Evolutionary conservation across 2,797 vertebrate species (phyloP), one percentile per base, ranked within the genome.

Genomic region (Austrolebias charrua): DNA sequence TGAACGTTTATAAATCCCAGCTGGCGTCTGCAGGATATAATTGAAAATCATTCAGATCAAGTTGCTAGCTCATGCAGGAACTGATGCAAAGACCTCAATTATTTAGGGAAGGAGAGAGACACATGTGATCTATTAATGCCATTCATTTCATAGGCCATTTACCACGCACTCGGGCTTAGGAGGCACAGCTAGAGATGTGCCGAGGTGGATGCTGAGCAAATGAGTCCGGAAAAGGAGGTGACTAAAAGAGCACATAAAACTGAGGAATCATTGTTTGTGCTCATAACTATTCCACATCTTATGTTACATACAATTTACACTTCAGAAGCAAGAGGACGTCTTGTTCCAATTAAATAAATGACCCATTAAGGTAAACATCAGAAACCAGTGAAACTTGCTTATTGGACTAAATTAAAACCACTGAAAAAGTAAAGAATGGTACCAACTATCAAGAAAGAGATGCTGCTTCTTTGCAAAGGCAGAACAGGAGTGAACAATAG

Each of bases 111-210:
- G 75, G 77, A 76, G 80, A 84, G 73, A 66, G 80, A 85, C 73
- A 80, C 73, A 66, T 69, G 71, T 49, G 65, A 85, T 90, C 85
- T 87, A 89, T 90, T 89, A 90, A 89, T 84, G 72, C 64, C 82
- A 78, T 88, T 91, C 63, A 91, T 92, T 92, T 90, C 89, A 92
- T 86, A 88, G 77, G 55, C 81, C 87, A 92, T 89, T 91, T 91
- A 77, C 52, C 47, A 71, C 24, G 61, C 76, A 48, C 51, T 52
- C 20, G 29, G 67, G 67, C 69, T 49, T 48, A n/a, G 50, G 55
- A 73, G 66, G 74, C 43, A 50, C 44, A 69, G 70, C 62, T 12
- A 28, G 51, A 72, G 55, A 80, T 42, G 45, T 67, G 67, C 50
- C n/a, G 64, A 74, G 60, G 61, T 59, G 51, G 63, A 71, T 24